Evolutionary conservation across 2,113 vertebrate genomes (phyloP).

Genomic region (Takifugu flavidus): DNA sequence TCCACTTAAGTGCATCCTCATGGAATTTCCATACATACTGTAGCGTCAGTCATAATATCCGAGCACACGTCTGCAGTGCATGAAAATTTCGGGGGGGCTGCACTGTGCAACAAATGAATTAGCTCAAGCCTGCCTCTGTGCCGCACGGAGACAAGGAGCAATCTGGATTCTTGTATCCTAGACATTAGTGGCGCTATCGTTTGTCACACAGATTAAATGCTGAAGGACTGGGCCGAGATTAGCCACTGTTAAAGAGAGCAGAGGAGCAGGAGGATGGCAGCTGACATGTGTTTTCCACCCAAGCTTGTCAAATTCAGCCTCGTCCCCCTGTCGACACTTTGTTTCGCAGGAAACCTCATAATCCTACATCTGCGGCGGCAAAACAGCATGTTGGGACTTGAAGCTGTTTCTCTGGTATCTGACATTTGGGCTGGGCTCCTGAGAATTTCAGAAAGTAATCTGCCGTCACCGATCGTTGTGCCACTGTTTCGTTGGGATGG

Average conservation of each 20-base stretch:
- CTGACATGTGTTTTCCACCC: not conserved
- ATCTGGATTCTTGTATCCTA: constrained; percentile 30
- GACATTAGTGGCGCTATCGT: constrained; percentile 22
- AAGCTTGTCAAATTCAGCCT: not conserved
- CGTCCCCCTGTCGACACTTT: constrained; percentile 1
- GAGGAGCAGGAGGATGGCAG: not conserved
- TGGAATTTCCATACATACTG: not conserved
- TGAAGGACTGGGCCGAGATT: constrained; percentile 1
- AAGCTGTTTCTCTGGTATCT: constrained; percentile 39
- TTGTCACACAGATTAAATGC: constrained; percentile 14
- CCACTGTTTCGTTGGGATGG: not conserved
- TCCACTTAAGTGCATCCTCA: not conserved
- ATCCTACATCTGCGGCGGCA: constrained; percentile 1
- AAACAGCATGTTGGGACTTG: constrained; percentile 46
- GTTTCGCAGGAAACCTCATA: not conserved
- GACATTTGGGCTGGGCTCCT: constrained; percentile 49
- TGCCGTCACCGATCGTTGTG: not conserved
- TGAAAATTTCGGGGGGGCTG: not conserved
- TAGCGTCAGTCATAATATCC: too few species aligned
- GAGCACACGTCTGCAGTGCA: constrained; percentile 14
- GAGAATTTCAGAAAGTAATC: constrained; percentile 20
- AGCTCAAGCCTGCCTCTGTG: constrained; percentile 23
- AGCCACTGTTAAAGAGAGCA: constrained; percentile 5
- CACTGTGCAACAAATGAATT: constrained; percentile 46
- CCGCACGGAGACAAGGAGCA: constrained; percentile 14